A percentile compares a stretch with the other conserved stretches of the same genome.
phyloP scores from a whole-genome alignment of 2,113 vertebrate species.

The Rhinolophus ferrumequinum region DNA sequence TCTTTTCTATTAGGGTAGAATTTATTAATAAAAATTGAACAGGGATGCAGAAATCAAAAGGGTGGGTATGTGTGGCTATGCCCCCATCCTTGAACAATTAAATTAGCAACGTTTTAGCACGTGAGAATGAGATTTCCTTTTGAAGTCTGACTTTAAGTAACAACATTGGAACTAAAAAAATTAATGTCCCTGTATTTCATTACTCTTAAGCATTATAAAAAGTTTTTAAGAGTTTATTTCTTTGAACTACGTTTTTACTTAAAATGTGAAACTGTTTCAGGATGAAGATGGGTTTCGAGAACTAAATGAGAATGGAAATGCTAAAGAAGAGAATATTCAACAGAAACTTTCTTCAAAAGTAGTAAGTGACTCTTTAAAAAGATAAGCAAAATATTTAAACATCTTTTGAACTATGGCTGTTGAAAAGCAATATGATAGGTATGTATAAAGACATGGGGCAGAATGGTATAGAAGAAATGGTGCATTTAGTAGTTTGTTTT shows the following conservation, averaged over 20 bases:
- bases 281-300: constrained; percentile 97
- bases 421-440: not conserved
- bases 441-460: not conserved
- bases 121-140: not conserved
- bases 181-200: not conserved
- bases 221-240: not conserved
- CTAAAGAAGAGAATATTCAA: constrained; percentile 90
- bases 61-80: not conserved
- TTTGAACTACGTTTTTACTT: constrained; percentile 47
- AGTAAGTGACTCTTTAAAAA: constrained; percentile 83
- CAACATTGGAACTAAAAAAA: not conserved
- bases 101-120: not conserved
- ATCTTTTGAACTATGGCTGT: not conserved
- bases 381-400: not conserved
- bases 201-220: not conserved
- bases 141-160: constrained; percentile 28
- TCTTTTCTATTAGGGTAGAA: constrained; percentile 33
- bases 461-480: not conserved
- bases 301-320: constrained; percentile 87
- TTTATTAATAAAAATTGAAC: constrained; percentile 30
- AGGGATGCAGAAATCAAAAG: not conserved
- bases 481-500: not conserved
- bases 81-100: not conserved
- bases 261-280: constrained; percentile 81
- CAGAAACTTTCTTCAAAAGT: constrained; percentile 94